Conservation (phyloP, 2,797 vertebrate species). For the Tapera naevia region DNA sequence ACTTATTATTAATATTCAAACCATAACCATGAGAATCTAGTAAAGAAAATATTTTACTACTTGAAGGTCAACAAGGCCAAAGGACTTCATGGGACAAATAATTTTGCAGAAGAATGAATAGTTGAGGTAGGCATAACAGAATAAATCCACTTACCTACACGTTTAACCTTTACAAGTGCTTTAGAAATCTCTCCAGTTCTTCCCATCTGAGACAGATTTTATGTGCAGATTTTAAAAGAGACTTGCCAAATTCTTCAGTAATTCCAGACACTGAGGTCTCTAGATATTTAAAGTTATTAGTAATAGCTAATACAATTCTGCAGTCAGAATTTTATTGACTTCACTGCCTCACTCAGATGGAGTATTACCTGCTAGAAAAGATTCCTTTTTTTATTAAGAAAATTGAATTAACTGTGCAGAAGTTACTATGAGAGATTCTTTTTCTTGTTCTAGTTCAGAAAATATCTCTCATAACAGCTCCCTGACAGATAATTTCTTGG, state of each 20-base stretch:
- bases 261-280: neutral
- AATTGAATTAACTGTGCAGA: neutral
- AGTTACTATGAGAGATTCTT: neutral
- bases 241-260: neutral
- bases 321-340: neutral
- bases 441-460: neutral
- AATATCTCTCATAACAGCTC: neutral
- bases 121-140: neutral
- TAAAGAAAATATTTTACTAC: conserved; percentile 4
- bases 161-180: neutral
- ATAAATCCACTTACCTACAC: neutral
- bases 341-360: neutral
- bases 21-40: neutral
- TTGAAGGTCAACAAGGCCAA: neutral
- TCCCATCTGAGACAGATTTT: neutral
- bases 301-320: neutral
- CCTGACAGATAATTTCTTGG: neutral
- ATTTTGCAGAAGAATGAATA: neutral
- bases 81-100: neutral
- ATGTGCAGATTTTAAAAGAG: neutral
- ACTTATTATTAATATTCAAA: conserved; percentile 15
- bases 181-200: conserved; percentile 6
- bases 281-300: neutral
- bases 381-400: neutral
- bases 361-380: neutral